A percentile compares a stretch with the other conserved stretches of the same genome.
Evolutionary conservation across 2,888 invertebrate genomes (phyloP).

Genomic region (Timema podura): DNA sequence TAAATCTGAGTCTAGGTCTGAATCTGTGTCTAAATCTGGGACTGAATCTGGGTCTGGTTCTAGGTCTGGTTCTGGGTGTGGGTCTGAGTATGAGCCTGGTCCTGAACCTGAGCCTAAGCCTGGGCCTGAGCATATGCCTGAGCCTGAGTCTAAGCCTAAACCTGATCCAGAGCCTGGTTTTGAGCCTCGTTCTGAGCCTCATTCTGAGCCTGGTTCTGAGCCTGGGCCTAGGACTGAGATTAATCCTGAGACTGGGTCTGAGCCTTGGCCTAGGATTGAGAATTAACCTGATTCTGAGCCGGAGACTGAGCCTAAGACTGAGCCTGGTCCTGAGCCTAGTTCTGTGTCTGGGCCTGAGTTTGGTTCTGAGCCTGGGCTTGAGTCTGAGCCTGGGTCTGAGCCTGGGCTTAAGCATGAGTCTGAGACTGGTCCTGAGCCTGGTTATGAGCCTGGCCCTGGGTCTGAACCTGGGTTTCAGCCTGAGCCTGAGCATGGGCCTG

Average conservation of each 20-base stretch:
- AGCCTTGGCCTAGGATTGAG: slow-evolving; percentile 37
- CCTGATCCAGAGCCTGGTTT: too few species aligned
- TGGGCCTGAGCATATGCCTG: slow-evolving; percentile 30
- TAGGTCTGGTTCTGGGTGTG: too few species aligned
- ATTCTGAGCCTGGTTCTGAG: too few species aligned
- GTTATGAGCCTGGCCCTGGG: too few species aligned
- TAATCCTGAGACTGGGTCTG: too few species aligned
- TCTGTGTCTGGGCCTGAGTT: too few species aligned
- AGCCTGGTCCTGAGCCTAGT: slow-evolving; percentile 34
- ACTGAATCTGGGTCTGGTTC: neutral
- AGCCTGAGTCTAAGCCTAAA: slow-evolving; percentile 27
- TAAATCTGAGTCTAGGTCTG: too few species aligned
- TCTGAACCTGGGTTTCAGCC: too few species aligned
- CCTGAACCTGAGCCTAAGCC: slow-evolving; percentile 29
- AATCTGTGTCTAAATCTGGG: neutral
- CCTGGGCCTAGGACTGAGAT: too few species aligned
- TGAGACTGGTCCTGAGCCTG: slow-evolving; percentile 33
- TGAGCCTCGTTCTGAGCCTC: too few species aligned
- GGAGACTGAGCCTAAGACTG: slow-evolving; percentile 34
- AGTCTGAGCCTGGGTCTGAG: slow-evolving; percentile 34
- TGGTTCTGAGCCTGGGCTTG: too few species aligned
- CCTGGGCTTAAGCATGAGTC: slow-evolving; percentile 34
- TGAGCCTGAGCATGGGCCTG: slow-evolving; percentile 23
- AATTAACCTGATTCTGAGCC: slow-evolving; percentile 25
- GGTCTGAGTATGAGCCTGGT: too few species aligned